A percentile compares a stretch with the other conserved stretches of the same genome.
Conservation (phyloP, 1,140 invertebrate genomes). For the Nasonia longicornis region DNA sequence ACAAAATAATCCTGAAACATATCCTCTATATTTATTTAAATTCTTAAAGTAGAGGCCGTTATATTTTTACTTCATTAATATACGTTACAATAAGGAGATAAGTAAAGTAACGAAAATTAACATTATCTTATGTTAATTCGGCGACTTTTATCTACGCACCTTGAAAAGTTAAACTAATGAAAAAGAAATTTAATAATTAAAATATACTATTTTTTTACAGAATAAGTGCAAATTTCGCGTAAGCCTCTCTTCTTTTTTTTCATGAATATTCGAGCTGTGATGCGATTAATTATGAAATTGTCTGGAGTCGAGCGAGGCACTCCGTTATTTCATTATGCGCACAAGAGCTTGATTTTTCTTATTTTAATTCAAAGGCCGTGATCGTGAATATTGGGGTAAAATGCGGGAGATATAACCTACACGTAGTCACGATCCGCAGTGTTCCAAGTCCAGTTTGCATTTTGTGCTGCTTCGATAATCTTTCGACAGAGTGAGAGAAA, state of each 20-base stretch:
- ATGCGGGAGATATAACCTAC: background rate
- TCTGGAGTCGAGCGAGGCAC: background rate
- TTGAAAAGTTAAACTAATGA: too few species aligned
- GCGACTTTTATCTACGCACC: too few species aligned
- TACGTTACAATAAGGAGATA: too few species aligned
- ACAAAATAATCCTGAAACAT: too few species aligned
- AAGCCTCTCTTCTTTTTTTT: background rate
- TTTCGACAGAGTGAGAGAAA: too few species aligned
- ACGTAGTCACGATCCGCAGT: background rate
- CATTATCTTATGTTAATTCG: too few species aligned
- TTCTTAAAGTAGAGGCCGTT: too few species aligned
- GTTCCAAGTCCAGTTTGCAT: background rate
- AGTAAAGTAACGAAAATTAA: too few species aligned
- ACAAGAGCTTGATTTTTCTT: background rate
- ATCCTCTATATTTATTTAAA: too few species aligned
- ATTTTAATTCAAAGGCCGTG: background rate
- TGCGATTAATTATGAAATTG: slow-evolving; percentile 20
- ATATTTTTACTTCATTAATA: too few species aligned
- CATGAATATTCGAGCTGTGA: slow-evolving; percentile 13
- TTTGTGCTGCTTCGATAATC: background rate
- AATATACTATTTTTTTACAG: too few species aligned
- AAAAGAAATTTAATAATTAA: too few species aligned
- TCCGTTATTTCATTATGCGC: background rate
- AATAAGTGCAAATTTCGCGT: background rate
- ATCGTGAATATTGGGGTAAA: background rate